Percentiles rank a stretch among this genome's conserved stretches.
Evolutionary conservation across 2,797 vertebrate genomes (phyloP).

Genomic region (Erpetoichthys calabaricus): DNA sequence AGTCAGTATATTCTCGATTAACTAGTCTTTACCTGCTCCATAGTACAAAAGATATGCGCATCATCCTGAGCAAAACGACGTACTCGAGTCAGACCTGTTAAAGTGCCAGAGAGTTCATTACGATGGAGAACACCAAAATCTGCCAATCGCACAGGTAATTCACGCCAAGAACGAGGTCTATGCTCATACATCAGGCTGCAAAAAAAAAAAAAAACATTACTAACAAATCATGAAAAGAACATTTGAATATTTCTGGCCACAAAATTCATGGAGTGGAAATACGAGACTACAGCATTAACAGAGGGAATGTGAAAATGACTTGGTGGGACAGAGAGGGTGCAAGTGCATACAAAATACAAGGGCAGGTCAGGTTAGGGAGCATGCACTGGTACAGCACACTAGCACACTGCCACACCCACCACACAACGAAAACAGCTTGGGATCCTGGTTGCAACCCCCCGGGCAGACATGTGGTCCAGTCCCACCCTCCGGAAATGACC

Average conservation of each 20-base stretch:
- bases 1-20: neutral
- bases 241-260: too few relatives aligned
- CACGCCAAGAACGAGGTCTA: conserved; percentile 76
- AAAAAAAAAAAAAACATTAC: neutral
- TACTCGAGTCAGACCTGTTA: conserved; percentile 74
- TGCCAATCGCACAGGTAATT: conserved; percentile 79
- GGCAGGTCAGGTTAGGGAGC: too few relatives aligned
- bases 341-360: too few relatives aligned
- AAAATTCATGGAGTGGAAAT: too few relatives aligned
- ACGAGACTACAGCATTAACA: neutral
- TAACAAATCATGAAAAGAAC: neutral
- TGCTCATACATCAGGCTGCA: conserved; percentile 81
- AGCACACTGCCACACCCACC: too few relatives aligned
- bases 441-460: too few relatives aligned
- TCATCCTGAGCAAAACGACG: conserved; percentile 85
- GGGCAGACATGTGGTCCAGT: too few relatives aligned
- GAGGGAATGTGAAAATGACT: neutral
- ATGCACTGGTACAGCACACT: too few relatives aligned
- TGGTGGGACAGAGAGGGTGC: conserved; percentile 3
- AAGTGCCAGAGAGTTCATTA: conserved; percentile 66
- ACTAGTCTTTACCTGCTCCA: conserved; percentile 57
- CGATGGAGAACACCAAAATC: conserved; percentile 86
- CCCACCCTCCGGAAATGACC: too few relatives aligned
- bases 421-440: too few relatives aligned
- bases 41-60: conserved; percentile 80